A percentile compares a stretch with the other conserved stretches of the same genome.
Conservation (phyloP, 2,113 vertebrate species). For the Otis tarda region DNA sequence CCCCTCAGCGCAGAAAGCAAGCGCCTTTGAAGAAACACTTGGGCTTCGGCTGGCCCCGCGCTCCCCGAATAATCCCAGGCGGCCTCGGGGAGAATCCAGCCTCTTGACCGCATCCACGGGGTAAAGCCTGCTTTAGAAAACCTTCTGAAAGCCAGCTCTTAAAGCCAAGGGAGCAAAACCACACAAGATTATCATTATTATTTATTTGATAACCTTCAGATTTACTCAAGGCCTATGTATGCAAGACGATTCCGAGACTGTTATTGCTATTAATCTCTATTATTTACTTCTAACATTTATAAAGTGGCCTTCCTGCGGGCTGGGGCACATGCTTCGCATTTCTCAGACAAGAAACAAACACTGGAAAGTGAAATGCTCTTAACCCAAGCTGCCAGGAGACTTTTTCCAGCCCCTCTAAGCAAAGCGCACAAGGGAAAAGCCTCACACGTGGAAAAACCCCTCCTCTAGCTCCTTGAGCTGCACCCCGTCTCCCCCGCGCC, state of each 20-base stretch:
- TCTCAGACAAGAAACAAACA: conserved; percentile 11
- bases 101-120: conserved; percentile 18
- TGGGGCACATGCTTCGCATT: not conserved
- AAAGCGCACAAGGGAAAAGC: not conserved
- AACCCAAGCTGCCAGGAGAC: not conserved
- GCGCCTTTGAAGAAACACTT: not conserved
- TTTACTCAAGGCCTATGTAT: not conserved
- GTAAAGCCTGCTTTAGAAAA: conserved; percentile 34
- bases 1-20: not conserved
- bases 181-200: not conserved
- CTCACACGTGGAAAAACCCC: not conserved
- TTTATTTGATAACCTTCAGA: not conserved
- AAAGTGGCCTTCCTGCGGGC: not conserved
- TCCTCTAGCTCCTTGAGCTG: not conserved
- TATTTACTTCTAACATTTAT: not conserved
- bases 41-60: not conserved
- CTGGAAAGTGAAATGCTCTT: not conserved
- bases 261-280: conserved; percentile 13
- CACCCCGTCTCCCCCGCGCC: accelerated
- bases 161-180: not conserved
- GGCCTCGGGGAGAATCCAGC: not conserved
- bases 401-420: not conserved
- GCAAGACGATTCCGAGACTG: not conserved
- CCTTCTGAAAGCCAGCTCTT: not conserved
- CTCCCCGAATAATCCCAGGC: conserved; percentile 56